Evolutionary conservation across 2,113 vertebrate species (phyloP), one percentile per base, ranked within the genome.

Genomic region (Thomomys bottae): DNA sequence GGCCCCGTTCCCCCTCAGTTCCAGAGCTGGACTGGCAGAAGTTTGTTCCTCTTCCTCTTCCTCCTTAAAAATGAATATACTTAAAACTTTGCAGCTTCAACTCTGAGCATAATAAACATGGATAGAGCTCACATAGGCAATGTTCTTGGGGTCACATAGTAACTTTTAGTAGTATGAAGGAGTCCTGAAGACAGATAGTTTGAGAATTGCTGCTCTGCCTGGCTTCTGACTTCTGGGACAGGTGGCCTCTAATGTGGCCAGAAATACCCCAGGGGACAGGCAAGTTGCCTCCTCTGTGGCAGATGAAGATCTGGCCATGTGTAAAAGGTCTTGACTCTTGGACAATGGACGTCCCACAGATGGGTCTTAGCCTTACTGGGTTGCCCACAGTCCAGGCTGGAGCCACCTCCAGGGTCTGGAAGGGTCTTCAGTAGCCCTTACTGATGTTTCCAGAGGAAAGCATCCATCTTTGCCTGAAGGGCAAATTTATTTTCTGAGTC

Each of bases 401-500:
- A 88, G 14, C 4, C 18, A 15, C 57, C 72, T 87, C 88, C 34
- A 49, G 64, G 18, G 64, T 49, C 72, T 70, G 77, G 71, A 90
- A 92, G 84, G 68, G 73, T 89, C 76, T 87, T 67, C 23, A 32
- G 0, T 61, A 21, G 45, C 21, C 57, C 71, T 86, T 71, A 30
- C 24, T 81, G 54, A 49, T 67, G 71, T 72, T 78, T 87, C 38
- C 81, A 38, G n/a, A n/a, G 42, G 59, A 49, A 89, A 21, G 61
- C 45, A 21, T 70, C 45, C 61, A 64, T 20, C 34, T 14, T 26
- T 85, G 57, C 64, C 71, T 34, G 2, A 54, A 49, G 45, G 45
- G 68, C 91, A 91, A 94, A 77, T 93, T 75, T 84, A 12, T 59
- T 24, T 89, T 85, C 87, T 87, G 91, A 93, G 80, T 88, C 89